Conservation (phyloP, 1,140 invertebrate species). For the Lucilia cuprina region DNA sequence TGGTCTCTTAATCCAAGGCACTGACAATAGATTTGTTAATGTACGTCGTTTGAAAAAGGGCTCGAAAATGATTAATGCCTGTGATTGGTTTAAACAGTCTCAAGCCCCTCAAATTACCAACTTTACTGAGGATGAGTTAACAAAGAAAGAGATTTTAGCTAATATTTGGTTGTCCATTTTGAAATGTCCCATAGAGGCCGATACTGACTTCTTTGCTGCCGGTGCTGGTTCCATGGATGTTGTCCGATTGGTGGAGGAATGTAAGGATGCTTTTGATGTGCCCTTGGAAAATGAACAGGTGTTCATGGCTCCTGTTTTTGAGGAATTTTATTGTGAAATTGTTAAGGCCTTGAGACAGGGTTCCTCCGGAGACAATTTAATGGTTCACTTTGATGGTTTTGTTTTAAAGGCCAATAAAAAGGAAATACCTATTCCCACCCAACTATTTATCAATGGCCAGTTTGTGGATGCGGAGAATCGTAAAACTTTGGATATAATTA, state of each 20-base stretch:
- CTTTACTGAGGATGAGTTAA: conserved; percentile 80
- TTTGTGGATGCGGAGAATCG: conserved; percentile 82
- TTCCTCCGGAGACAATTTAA: conserved; percentile 40
- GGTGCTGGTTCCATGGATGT: conserved; percentile 98
- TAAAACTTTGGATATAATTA: conserved; percentile 74
- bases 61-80: conserved; percentile 84
- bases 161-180: conserved; percentile 88
- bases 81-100: conserved; percentile 76
- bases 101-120: conserved; percentile 66
- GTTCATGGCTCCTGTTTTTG: conserved; percentile 90
- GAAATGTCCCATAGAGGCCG: conserved; percentile 75
- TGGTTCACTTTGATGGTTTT: conserved; percentile 75
- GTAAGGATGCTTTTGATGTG: conserved; percentile 82
- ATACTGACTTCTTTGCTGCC: conserved; percentile 90
- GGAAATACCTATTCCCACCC: conserved; percentile 83
- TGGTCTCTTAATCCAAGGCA: conserved; percentile 81
- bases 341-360: conserved; percentile 50
- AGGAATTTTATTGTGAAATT: conserved; percentile 73
- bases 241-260: conserved; percentile 90
- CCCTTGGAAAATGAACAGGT: conserved; percentile 86
- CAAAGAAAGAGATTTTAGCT: conserved; percentile 69
- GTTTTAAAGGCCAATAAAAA: conserved; percentile 83
- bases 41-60: conserved; percentile 76
- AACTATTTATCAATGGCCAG: conserved; percentile 90
- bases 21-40: conserved; percentile 79